These are phyloP conservation scores for Ciconia boyciana DNA, from an alignment of 2,113 vertebrate genomes.

Conservation along the genomic window DNA sequence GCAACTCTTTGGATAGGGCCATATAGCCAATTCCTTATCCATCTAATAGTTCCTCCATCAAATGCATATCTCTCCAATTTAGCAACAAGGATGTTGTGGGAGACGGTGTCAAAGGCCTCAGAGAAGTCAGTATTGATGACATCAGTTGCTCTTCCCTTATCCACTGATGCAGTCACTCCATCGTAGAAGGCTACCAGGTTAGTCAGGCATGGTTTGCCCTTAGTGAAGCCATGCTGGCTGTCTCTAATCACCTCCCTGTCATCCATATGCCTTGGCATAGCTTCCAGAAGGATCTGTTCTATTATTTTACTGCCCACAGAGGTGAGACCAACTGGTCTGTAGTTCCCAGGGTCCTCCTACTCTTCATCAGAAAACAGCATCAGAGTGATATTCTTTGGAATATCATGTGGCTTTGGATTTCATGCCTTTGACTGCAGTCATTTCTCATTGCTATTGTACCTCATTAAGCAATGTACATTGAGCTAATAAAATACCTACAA, in stretches of 20 bases:
- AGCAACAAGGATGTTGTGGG: neutral
- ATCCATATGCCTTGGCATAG: neutral
- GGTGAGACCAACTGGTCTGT: neutral
- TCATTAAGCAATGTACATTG: neutral
- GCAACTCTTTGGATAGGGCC: neutral
- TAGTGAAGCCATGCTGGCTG: neutral
- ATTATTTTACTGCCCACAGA: neutral
- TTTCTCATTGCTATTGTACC: neutral
- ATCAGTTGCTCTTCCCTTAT: neutral
- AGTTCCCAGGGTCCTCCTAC: neutral
- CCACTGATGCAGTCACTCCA: neutral
- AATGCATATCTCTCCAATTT: neutral
- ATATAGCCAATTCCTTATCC: neutral
- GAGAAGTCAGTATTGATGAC: neutral
- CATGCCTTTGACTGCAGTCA: neutral
- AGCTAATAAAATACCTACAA: neutral
- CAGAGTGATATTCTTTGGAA: neutral
- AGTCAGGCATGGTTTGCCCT: neutral
- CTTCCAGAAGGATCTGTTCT: neutral
- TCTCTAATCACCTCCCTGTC: neutral
- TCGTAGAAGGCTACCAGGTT: rapidly evolving
- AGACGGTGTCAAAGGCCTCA: neutral
- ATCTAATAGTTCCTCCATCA: neutral
- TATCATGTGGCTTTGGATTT: neutral
- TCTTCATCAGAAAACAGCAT: neutral